phyloP scores from a whole-genome alignment of 1,140 invertebrate genomes.

The Goniozus legneri region DNA sequence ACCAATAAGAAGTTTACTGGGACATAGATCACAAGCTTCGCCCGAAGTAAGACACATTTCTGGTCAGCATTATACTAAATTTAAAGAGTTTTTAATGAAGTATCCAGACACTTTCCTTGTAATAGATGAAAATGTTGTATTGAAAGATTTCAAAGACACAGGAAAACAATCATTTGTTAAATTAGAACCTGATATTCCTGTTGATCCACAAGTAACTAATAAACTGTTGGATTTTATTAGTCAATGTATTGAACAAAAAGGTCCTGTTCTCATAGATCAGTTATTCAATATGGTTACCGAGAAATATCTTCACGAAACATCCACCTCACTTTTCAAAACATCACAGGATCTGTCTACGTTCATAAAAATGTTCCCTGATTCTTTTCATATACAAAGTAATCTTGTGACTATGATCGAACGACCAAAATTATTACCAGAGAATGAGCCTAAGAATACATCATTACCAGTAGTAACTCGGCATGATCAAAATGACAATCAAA shows the following conservation, averaged over 20 bases:
- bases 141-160: slow-evolving; percentile 63
- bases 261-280: slow-evolving; percentile 79
- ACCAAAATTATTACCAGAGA: slow-evolving; percentile 51
- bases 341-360: slow-evolving; percentile 82
- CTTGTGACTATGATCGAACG: slow-evolving; percentile 75
- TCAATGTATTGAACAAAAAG: slow-evolving; percentile 72
- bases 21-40: slow-evolving; percentile 89
- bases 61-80: slow-evolving; percentile 90
- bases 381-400: slow-evolving; percentile 87
- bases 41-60: slow-evolving; percentile 94
- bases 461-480: slow-evolving; percentile 20
- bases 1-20: slow-evolving; percentile 87
- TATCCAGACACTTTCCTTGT: slow-evolving; percentile 86
- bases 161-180: slow-evolving; percentile 50
- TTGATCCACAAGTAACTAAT: slow-evolving; percentile 76
- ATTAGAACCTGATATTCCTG: slow-evolving; percentile 67
- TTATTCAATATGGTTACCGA: slow-evolving; percentile 78
- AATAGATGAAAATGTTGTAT: slow-evolving; percentile 78
- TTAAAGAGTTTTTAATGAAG: slow-evolving; percentile 83
- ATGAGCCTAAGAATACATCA: slow-evolving; percentile 15
- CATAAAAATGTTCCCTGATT: slow-evolving; percentile 83
- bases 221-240: slow-evolving; percentile 75
- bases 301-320: slow-evolving; percentile 72
- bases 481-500: slow-evolving; percentile 33
- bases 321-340: slow-evolving; percentile 81